Percentiles rank a stretch among this genome's conserved stretches.
These are phyloP conservation scores for Psittacula echo DNA, from an alignment of 2,797 vertebrate genomes.

Conservation along the genomic window DNA sequence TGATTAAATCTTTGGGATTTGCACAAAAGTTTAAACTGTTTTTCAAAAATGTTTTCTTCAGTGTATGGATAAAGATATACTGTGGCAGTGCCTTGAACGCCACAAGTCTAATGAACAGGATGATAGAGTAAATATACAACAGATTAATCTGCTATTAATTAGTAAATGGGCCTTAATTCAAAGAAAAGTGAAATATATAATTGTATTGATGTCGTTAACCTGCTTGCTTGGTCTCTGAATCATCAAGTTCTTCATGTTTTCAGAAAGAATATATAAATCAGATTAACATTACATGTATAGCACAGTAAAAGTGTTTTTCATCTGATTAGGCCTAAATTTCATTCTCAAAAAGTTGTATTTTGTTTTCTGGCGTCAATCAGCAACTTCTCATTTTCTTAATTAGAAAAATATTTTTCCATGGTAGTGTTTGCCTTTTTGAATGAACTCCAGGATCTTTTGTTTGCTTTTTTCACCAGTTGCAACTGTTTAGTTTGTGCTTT, in stretches of 20 bases:
- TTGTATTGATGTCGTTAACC: not conserved
- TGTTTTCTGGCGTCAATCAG: not conserved
- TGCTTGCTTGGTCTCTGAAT: not conserved
- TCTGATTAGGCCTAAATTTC: not conserved
- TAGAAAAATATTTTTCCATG: conserved; percentile 43
- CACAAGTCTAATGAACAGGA: not conserved
- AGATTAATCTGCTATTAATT: not conserved
- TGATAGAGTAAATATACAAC: not conserved
- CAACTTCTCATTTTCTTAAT: conserved; percentile 32
- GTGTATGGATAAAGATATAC: not conserved
- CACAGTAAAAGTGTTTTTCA: not conserved
- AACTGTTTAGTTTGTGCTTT: not conserved
- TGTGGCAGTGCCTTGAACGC: too few relatives aligned
- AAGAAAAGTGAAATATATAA: not conserved
- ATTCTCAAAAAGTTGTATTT: not conserved
- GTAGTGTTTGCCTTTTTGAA: not conserved
- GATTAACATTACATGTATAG: not conserved
- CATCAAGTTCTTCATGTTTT: not conserved
- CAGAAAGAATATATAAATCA: not conserved
- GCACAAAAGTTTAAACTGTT: not conserved
- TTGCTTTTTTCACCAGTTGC: not conserved
- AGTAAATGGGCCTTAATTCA: not conserved
- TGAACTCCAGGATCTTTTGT: not conserved
- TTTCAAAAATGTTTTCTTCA: not conserved
- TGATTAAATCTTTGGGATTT: not conserved